Evolutionary conservation across 1,140 invertebrate species (phyloP).

Genomic region (Drosophila subobscura): DNA sequence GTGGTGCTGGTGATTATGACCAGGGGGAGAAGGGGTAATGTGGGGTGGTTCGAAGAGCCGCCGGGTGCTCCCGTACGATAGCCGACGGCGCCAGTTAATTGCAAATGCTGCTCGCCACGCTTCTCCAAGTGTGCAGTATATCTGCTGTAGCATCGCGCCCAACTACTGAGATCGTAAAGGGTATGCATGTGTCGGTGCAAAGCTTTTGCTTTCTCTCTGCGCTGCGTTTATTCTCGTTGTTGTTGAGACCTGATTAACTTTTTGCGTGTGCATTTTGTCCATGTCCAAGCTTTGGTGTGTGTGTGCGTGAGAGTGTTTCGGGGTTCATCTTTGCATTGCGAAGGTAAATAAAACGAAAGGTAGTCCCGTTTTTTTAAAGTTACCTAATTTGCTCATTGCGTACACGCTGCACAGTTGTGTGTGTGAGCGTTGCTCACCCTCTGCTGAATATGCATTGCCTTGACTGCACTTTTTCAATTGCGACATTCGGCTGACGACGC

Average conservation of each 20-base stretch:
- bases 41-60: constrained; percentile 14
- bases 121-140: constrained; percentile 8
- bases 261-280: constrained; percentile 61
- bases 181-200: constrained; percentile 4
- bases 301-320: constrained; percentile 16
- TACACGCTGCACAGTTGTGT: no score
- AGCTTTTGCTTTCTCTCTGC: not conserved
- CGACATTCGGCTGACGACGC: constrained; percentile 24
- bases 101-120: constrained; percentile 70
- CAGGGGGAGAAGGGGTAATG: constrained; percentile 23
- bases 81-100: constrained; percentile 82
- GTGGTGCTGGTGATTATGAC: constrained; percentile 6
- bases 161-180: not conserved
- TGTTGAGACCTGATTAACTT: constrained; percentile 73
- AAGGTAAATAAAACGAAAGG: no score
- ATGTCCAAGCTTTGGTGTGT: constrained; percentile 39
- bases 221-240: constrained; percentile 46
- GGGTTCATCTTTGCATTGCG: constrained; percentile 52
- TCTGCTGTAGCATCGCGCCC: not conserved
- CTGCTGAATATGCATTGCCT: not conserved
- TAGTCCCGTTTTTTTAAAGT: no score
- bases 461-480: constrained; percentile 36
- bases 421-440: no score
- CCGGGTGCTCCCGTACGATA: constrained; percentile 66
- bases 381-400: no score